A percentile compares a stretch with the other conserved stretches of the same genome.
These are phyloP conservation scores for Microcebus lehilahytsara DNA, from an alignment of 2,113 vertebrate species.

Conservation along the genomic window DNA sequence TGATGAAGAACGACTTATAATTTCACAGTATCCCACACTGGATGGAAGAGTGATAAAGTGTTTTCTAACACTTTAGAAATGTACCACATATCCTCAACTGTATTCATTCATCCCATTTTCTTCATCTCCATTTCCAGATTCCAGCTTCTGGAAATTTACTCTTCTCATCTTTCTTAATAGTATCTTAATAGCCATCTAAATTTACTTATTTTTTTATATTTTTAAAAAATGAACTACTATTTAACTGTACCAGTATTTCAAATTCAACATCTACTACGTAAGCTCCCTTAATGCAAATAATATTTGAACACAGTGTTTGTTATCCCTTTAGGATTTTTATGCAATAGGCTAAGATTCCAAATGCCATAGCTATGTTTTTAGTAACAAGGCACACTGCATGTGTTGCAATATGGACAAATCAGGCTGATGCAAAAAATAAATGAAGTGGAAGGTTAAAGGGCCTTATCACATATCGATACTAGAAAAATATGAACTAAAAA, in stretches of 20 bases:
- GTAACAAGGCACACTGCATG: not conserved
- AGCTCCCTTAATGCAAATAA: not conserved
- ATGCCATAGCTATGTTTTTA: not conserved
- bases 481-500: conserved; percentile 14
- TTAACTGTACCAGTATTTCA: not conserved
- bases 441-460: not conserved
- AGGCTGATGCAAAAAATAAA: not conserved
- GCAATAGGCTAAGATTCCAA: not conserved
- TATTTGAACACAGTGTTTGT: not conserved
- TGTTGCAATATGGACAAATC: not conserved
- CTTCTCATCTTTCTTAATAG: not conserved
- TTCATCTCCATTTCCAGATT: not conserved
- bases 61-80: not conserved
- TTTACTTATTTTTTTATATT: not conserved
- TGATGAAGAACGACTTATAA: not conserved
- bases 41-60: not conserved
- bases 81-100: not conserved
- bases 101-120: not conserved
- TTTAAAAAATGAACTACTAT: not conserved
- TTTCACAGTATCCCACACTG: not conserved
- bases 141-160: not conserved
- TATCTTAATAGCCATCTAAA: not conserved
- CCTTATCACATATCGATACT: not conserved
- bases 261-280: not conserved
- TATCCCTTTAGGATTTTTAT: not conserved